Evolutionary conservation across 2,113 vertebrate species (phyloP).

Genomic region (Lates calcarifer): DNA sequence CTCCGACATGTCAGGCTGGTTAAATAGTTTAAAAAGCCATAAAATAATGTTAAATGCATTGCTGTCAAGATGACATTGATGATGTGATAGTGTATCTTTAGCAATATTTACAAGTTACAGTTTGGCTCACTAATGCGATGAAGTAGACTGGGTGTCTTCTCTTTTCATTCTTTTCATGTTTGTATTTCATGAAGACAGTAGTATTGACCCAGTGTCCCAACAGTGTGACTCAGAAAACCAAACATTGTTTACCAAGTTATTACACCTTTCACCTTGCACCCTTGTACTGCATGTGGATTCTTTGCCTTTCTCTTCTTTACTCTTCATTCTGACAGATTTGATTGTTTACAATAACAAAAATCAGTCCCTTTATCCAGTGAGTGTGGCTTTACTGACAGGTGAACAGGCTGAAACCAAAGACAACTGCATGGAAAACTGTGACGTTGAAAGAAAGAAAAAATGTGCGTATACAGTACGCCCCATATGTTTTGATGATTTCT

Average conservation of each 20-base stretch:
- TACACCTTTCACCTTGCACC: not conserved
- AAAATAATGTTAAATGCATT: not conserved
- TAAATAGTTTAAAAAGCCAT: not conserved
- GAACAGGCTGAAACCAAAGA: slow-evolving; percentile 69
- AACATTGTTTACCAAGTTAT: not conserved
- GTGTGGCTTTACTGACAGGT: not conserved
- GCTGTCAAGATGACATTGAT: not conserved
- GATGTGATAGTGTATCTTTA: not conserved
- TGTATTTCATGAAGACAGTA: not conserved
- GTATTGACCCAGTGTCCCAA: not conserved
- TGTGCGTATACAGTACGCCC: not conserved
- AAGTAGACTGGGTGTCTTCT: not conserved
- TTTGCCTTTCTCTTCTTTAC: not conserved
- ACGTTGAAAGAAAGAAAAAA: not conserved
- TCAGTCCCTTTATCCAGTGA: not conserved
- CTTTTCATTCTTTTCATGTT: not conserved
- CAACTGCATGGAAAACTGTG: slow-evolving; percentile 26
- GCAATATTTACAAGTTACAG: not conserved
- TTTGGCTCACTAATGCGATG: not conserved
- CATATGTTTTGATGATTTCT: not conserved
- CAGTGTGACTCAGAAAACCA: not conserved
- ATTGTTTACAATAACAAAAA: slow-evolving; percentile 37
- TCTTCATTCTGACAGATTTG: slow-evolving; percentile 42
- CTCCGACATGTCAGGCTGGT: not conserved
- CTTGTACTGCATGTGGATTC: slow-evolving; percentile 28